These are phyloP conservation scores for Sturmia bella DNA, from an alignment of 2,888 invertebrate genomes.

Conservation along the genomic window DNA sequence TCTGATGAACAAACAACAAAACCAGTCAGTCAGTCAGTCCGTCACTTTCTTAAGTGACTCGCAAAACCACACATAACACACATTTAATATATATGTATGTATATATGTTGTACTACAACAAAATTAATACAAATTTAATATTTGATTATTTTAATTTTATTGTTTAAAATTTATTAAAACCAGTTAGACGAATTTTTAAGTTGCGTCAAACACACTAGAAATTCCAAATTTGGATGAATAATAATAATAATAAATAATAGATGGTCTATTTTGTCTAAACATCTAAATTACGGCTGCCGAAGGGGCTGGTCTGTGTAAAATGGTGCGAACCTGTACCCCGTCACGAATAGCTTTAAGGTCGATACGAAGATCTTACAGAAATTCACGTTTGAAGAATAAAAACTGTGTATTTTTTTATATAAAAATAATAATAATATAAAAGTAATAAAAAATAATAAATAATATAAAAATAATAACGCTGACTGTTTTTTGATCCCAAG, in stretches of 20 bases:
- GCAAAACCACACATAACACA: conserved; percentile 7
- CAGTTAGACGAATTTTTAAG: neutral
- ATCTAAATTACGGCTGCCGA: neutral
- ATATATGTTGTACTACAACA: too few relatives aligned
- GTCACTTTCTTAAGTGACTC: conserved; percentile 13
- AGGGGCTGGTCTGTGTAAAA: neutral
- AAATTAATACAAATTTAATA: neutral
- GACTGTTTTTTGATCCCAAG: too few relatives aligned
- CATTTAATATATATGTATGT: neutral
- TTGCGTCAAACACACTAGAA: conserved; percentile 6
- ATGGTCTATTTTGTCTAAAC: conserved; percentile 14
- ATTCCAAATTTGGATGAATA: neutral
- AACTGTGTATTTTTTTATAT: too few relatives aligned
- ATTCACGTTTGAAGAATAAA: too few relatives aligned
- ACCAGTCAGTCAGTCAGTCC: too few relatives aligned
- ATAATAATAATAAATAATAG: neutral
- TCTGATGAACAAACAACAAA: conserved; percentile 22
- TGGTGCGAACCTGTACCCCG: neutral
- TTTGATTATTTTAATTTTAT: neutral
- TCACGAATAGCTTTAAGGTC: neutral
- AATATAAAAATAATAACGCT: too few relatives aligned
- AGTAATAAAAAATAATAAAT: too few relatives aligned
- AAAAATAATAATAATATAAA: too few relatives aligned
- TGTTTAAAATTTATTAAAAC: neutral
- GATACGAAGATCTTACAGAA: too few relatives aligned